Evolutionary conservation across 2,113 vertebrate species (phyloP), one percentile per base, ranked within the genome.

Genomic region (Rhinogobius similis): DNA sequence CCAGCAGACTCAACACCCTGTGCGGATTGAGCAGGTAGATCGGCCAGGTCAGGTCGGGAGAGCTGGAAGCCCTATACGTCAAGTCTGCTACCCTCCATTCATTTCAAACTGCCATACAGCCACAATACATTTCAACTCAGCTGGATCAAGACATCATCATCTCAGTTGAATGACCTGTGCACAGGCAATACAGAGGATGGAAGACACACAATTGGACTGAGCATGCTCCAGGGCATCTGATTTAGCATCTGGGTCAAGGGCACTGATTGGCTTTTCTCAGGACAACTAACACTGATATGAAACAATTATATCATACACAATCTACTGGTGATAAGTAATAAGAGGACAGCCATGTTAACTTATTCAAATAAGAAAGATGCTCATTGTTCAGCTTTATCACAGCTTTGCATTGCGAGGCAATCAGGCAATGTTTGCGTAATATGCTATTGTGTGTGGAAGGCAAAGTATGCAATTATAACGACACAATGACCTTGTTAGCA

Each of bases 61-160:
- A 29, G 5, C 16, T 20, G 18, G 18, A 18, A 18, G 18, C 16
- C 69, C 70, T 1, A 16, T 27, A 72, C 12, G 32, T 68, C 70
- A 55, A 62, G 64, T 46, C 62, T 32, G 59, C 65, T 44, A 70
- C 56, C 72, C 71, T 68, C 70, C 59, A 44, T 66, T 84, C 70
- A 61, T 64, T 59, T 82, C 77, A 77, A 66, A 62, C 68, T 27
- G 65, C 65, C 39, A 48, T 20, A 68, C 61, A 8, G 76, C 71
- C 72, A 46, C 67, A 70, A 52, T 14, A 64, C 46, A 76, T 76
- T 67, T 69, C 74, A 77, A 71, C 68, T 64, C 44, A 59, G 59
- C 76, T 65, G 79, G 82, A 80, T 86, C 76, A 85, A 80, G 86
- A 83, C 84, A 75, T 70, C 73, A 82, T 87, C 74, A 80, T 87